phyloP scores from a whole-genome alignment of 2,797 vertebrate species.

The Dipus sagitta region DNA sequence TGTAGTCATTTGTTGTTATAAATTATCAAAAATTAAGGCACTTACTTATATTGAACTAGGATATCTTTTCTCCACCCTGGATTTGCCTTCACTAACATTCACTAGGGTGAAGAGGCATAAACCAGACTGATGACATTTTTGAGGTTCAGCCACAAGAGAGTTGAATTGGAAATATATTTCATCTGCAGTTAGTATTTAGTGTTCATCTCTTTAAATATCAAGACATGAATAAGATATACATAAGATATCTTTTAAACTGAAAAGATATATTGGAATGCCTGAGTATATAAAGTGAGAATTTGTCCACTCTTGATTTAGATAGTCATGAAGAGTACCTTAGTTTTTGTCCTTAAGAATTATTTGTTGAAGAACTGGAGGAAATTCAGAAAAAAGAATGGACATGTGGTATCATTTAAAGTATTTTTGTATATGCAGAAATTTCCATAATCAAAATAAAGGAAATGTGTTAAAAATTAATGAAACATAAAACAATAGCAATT shows the following conservation, averaged over 20 bases:
- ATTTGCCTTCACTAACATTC: not conserved
- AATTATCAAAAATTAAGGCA: conserved; percentile 2
- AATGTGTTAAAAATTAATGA: conserved; percentile 20
- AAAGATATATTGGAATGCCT: conserved; percentile 2
- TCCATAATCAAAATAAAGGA: conserved; percentile 45
- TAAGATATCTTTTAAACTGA: not conserved
- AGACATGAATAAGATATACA: conserved; percentile 19
- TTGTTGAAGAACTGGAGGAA: conserved; percentile 52
- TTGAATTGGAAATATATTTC: not conserved
- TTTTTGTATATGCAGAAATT: conserved; percentile 20
- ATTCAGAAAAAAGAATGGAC: not conserved
- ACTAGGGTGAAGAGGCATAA: not conserved
- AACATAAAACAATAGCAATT: conserved; percentile 1
- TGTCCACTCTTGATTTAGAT: not conserved
- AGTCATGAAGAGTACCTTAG: not conserved
- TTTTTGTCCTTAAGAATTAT: conserved; percentile 27
- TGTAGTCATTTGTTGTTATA: not conserved
- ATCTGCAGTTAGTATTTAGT: not conserved
- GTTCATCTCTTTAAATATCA: not conserved
- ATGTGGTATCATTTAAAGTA: not conserved
- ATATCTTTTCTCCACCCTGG: not conserved
- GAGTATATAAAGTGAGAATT: conserved; percentile 1
- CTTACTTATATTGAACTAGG: conserved; percentile 12
- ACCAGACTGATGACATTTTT: not conserved
- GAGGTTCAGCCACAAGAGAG: not conserved